Conservation (phyloP, 2,888 invertebrate species). For the Stenchaetothrips biformis region DNA sequence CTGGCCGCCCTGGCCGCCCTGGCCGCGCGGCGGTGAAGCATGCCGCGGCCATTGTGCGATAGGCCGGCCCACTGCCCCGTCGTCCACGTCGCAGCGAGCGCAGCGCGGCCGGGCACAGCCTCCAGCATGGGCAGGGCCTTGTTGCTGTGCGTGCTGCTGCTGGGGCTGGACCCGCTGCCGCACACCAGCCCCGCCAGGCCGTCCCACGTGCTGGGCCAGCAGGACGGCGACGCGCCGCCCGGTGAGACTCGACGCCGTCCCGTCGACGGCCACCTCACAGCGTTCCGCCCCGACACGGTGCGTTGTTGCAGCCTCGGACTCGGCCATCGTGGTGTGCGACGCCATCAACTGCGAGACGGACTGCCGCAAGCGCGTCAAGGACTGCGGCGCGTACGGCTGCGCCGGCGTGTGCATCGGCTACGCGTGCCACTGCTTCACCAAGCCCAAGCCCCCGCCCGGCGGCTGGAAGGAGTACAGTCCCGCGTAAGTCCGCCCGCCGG, state of each 20-base stretch:
- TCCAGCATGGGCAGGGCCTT: too few relatives aligned
- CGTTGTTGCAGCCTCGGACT: background rate
- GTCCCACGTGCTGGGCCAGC: too few relatives aligned
- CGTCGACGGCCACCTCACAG: background rate
- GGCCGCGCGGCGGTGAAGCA: background rate
- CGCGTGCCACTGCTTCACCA: constrained; percentile 16
- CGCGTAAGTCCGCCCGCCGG: background rate
- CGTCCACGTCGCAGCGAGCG: background rate
- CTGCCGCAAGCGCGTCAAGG: background rate
- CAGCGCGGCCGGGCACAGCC: background rate
- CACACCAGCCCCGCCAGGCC: too few relatives aligned
- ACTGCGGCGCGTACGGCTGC: constrained; percentile 19
- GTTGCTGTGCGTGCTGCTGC: too few relatives aligned
- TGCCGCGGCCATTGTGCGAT: too few relatives aligned
- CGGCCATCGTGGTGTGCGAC: constrained; percentile 9
- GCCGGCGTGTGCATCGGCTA: constrained; percentile 10
- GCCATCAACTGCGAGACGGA: constrained; percentile 11
- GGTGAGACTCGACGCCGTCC: too few relatives aligned
- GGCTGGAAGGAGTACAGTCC: constrained; percentile 14
- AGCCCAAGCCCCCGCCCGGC: background rate
- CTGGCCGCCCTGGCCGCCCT: background rate
- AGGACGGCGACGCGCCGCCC: too few relatives aligned
- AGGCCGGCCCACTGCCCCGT: background rate
- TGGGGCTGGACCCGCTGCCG: too few relatives aligned
- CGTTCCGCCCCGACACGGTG: background rate